A percentile compares a stretch with the other conserved stretches of the same genome.
Evolutionary conservation across 1,140 invertebrate genomes (phyloP).

Genomic region (Melanaphis sacchari): DNA sequence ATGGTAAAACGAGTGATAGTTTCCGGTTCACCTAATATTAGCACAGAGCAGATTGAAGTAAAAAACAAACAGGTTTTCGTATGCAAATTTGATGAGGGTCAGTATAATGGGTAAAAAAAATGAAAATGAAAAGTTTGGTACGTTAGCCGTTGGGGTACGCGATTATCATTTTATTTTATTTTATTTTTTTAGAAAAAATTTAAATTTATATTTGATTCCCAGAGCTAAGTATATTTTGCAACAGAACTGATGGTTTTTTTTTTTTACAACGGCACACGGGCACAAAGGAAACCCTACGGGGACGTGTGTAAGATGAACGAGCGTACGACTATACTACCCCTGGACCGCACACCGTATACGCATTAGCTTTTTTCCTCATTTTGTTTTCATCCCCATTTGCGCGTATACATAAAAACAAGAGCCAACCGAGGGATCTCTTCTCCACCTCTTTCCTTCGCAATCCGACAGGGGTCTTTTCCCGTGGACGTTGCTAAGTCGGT

Average conservation of each 20-base stretch:
- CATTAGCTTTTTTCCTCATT: slow-evolving; percentile 54
- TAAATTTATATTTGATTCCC: slow-evolving; percentile 57
- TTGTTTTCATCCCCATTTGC: slow-evolving; percentile 56
- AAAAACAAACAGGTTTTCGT: slow-evolving; percentile 54
- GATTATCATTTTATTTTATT: slow-evolving; percentile 46
- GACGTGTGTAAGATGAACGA: slow-evolving; percentile 57
- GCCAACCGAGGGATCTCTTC: slow-evolving; percentile 50
- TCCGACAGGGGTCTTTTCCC: slow-evolving; percentile 45
- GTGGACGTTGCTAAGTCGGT: slow-evolving; percentile 55
- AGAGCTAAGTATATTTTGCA: slow-evolving; percentile 22
- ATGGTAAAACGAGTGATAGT: slow-evolving; percentile 38
- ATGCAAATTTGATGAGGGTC: slow-evolving; percentile 57
- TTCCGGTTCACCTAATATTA: slow-evolving; percentile 48
- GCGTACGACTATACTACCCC: background rate
- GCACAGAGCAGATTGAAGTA: slow-evolving; percentile 43
- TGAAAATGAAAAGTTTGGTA: slow-evolving; percentile 28
- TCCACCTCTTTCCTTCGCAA: slow-evolving; percentile 17
- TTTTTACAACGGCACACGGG: slow-evolving; percentile 22
- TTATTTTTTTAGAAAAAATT: slow-evolving; percentile 36
- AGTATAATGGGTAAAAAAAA: background rate
- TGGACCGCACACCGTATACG: slow-evolving; percentile 27
- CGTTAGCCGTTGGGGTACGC: slow-evolving; percentile 18
- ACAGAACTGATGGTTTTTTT: slow-evolving; percentile 2
- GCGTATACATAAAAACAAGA: slow-evolving; percentile 6
- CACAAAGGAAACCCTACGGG: slow-evolving; percentile 55